Percentiles rank a stretch among this genome's conserved stretches.
phyloP scores from a whole-genome alignment of 1,140 invertebrate genomes.

The Lanistes nyassanus region DNA sequence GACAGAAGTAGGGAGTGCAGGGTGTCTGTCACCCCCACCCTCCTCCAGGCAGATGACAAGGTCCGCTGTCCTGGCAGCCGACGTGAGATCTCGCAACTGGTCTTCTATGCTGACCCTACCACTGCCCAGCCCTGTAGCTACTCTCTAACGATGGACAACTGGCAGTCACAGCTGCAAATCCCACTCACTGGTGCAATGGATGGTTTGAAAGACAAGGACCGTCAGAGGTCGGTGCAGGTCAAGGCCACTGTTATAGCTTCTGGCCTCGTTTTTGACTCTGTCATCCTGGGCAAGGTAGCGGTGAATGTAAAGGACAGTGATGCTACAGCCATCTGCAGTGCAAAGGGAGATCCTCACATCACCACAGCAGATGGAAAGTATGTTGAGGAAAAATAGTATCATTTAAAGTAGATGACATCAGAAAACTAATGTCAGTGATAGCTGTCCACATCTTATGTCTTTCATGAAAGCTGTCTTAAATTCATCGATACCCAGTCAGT shows the following conservation, averaged over 20 bases:
- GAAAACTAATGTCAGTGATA: neutral
- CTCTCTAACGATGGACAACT: conserved; percentile 33
- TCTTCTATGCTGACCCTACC: conserved; percentile 35
- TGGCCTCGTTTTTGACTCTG: conserved; percentile 9
- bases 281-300: conserved; percentile 36
- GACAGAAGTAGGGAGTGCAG: conserved; percentile 43
- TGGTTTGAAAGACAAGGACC: conserved; percentile 46
- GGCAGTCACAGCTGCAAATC: conserved; percentile 33
- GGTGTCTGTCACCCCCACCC: conserved; percentile 27
- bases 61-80: conserved; percentile 38
- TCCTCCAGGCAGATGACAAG: conserved; percentile 37
- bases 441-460: neutral
- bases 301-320: conserved; percentile 54
- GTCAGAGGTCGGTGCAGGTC: conserved; percentile 32
- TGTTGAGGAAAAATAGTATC: neutral
- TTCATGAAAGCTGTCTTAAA: neutral
- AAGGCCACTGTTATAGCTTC: conserved; percentile 21
- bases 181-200: conserved; percentile 42
- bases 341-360: conserved; percentile 57
- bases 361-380: conserved; percentile 53
- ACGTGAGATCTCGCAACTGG: conserved; percentile 37
- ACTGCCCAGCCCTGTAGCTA: conserved; percentile 28
- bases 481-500: too few species aligned
- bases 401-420: neutral
- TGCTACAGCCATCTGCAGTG: conserved; percentile 42